Conservation (phyloP, 2,113 vertebrate species). For the Elgaria multicarinata region DNA sequence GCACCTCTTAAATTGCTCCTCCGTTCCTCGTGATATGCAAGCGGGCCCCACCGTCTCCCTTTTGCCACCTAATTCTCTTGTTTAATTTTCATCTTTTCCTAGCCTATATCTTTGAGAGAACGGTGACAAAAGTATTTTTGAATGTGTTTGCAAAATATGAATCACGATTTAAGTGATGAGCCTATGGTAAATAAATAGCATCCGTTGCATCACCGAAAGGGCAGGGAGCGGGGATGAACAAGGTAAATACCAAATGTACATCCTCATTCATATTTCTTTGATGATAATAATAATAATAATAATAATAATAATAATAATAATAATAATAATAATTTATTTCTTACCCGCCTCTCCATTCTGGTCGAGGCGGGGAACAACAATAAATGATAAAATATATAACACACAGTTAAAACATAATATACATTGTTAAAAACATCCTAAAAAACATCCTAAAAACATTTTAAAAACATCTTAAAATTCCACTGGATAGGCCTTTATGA, state of each 20-base stretch:
- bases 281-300: no score
- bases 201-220: background rate
- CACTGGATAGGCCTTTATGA: no score
- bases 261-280: background rate
- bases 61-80: background rate
- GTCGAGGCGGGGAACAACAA: no score
- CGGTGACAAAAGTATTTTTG: background rate
- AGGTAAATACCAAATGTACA: background rate
- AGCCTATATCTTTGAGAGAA: slow-evolving; percentile 12
- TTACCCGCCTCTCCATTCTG: no score
- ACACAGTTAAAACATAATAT: no score
- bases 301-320: no score
- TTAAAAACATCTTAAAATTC: no score
- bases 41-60: background rate
- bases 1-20: slow-evolving; percentile 35
- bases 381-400: no score
- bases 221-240: no score
- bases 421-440: no score
- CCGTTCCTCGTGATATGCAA: slow-evolving; percentile 29
- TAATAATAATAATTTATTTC: no score
- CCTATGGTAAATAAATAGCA: background rate
- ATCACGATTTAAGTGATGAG: slow-evolving; percentile 8
- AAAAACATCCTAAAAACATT: no score
- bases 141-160: slow-evolving; percentile 30
- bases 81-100: slow-evolving; percentile 3